Percentiles rank a stretch among this genome's conserved stretches.
phyloP scores from a whole-genome alignment of 2,797 vertebrate genomes.

The Prunella strophiata region DNA sequence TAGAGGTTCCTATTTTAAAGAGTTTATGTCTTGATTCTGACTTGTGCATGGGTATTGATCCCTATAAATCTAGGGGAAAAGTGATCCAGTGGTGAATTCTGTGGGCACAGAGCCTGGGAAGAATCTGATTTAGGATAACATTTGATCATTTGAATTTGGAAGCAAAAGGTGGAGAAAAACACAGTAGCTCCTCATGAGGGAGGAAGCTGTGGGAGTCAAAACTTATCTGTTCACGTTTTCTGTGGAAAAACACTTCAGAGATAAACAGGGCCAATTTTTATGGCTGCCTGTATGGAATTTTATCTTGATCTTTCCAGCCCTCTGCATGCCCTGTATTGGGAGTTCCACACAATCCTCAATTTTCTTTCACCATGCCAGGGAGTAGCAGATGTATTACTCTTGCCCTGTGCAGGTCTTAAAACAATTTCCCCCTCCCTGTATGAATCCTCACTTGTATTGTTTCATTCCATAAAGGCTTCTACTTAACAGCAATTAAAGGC shows the following conservation, averaged over 20 bases:
- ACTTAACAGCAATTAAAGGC: background rate
- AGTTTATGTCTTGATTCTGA: background rate
- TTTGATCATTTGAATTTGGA: background rate
- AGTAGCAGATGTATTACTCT: background rate
- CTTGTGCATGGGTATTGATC: background rate
- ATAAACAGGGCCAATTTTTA: background rate
- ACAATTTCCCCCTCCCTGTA: background rate
- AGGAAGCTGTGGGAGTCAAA: background rate
- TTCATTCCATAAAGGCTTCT: constrained; percentile 41
- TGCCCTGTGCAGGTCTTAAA: constrained; percentile 11
- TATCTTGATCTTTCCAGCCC: background rate
- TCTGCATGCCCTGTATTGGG: background rate
- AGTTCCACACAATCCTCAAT: background rate
- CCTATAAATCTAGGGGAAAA: background rate
- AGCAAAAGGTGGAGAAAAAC: background rate
- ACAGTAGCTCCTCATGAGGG: background rate
- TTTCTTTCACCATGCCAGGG: background rate
- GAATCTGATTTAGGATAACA: background rate
- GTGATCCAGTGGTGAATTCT: background rate
- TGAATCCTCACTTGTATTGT: constrained; percentile 18
- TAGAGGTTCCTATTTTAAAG: background rate
- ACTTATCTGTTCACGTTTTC: background rate
- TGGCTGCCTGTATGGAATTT: background rate
- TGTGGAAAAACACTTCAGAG: background rate
- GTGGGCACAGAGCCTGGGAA: background rate